Evolutionary conservation across 2,888 invertebrate species (phyloP), one percentile per base, ranked within the genome.

Genomic region (Mactromeris polynyma): DNA sequence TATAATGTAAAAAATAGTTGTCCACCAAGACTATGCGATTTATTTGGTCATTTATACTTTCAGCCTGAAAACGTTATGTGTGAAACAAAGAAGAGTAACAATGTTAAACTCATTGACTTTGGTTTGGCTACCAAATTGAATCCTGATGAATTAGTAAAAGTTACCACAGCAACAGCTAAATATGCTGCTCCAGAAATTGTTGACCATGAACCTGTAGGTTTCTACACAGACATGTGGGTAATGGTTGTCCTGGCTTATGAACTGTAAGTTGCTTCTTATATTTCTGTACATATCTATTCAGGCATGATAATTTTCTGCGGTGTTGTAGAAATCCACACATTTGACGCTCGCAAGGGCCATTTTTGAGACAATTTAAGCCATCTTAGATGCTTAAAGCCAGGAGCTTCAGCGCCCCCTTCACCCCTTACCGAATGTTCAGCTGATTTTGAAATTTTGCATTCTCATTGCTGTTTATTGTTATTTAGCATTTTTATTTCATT

Each of bases 171-270:
- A 89, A 99, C 99, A 0, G 99, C 99, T 0, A 99, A 99, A 97
- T 99, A 99, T 97, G 99, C 99, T 1, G 99, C 99, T 73, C 99
- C 99, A 0, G 99, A 99, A 97, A 99, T 99, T 91, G 99, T 99
- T 0, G 99, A 99, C 96, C 98, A 99, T 26, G 99, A 99, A 97
- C 99, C 99, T 0, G 99, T 99, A 90, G 99, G 99, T 86, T 99
- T 99, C 97, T 99, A 99, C 97, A 99, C 99, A 0, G 99, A 99
- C 96, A 99, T 99, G 99, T 99, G 99, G 99, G 99, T 99, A 54
- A 98, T 99, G 51, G 99, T 99, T 95, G 99, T 99, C 1, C 97
- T 99, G n/a, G 98, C 98, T 26, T 99, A 99, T 96, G 99, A 99
- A 69, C 97, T 99, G 98, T 99, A 97, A 98, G 98, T 98, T 11